A percentile compares a stretch with the other conserved stretches of the same genome.
These are phyloP conservation scores for Odontamblyopus rebecca DNA, from an alignment of 2,797 vertebrate species.

Conservation along the genomic window DNA sequence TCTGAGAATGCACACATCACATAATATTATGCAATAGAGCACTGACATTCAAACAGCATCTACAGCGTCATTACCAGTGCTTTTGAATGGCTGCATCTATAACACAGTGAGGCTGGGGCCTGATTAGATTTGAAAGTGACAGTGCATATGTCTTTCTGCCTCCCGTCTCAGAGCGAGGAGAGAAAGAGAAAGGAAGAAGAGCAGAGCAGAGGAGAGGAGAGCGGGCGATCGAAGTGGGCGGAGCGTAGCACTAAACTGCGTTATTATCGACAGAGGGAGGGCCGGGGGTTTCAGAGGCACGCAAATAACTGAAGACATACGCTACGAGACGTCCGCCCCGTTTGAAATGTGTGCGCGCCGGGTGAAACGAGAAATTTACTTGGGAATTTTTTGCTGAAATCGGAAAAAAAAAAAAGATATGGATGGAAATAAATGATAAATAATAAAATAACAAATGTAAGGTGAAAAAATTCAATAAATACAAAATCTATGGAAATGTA, in stretches of 20 bases:
- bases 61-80: slow-evolving; percentile 34
- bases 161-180: slow-evolving; percentile 37
- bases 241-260: slow-evolving; percentile 47
- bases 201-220: slow-evolving; percentile 13
- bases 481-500: no score
- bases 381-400: background rate
- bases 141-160: slow-evolving; percentile 70
- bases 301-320: background rate
- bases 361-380: background rate
- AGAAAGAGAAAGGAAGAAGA: background rate
- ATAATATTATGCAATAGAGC: slow-evolving; percentile 41
- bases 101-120: slow-evolving; percentile 44
- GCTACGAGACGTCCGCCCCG: background rate
- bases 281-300: slow-evolving; percentile 16
- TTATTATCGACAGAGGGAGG: slow-evolving; percentile 61
- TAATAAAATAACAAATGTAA: no score
- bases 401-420: background rate
- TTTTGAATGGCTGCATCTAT: slow-evolving; percentile 51
- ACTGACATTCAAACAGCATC: slow-evolving; percentile 46
- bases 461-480: no score
- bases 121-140: slow-evolving; percentile 75
- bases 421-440: no score
- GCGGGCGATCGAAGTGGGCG: slow-evolving; percentile 60
- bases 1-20: slow-evolving; percentile 45
- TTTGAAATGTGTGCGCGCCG: background rate